phyloP scores from a whole-genome alignment of 2,888 invertebrate species.

The Saturnia pavonia region DNA sequence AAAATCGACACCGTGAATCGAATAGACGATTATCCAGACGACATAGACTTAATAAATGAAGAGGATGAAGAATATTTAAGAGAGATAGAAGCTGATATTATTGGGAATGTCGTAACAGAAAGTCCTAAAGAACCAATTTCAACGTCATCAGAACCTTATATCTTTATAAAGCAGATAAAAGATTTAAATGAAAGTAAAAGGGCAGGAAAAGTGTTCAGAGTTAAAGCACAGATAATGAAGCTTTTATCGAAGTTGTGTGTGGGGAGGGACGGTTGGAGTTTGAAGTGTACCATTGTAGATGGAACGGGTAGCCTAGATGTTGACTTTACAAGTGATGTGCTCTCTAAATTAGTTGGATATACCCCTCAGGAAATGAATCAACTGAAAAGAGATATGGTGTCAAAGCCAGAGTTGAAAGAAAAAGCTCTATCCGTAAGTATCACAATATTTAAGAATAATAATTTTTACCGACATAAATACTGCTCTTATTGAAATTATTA shows the following conservation, averaged over 20 bases:
- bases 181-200: constrained; percentile 53
- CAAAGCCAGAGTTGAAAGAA: constrained; percentile 59
- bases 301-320: constrained; percentile 79
- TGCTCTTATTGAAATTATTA: no score
- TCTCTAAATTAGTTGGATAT: constrained; percentile 75
- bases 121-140: constrained; percentile 32
- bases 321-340: constrained; percentile 80
- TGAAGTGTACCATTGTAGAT: constrained; percentile 82
- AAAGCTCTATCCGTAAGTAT: constrained; percentile 53
- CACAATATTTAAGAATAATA: background rate
- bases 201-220: constrained; percentile 69
- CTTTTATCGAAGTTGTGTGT: constrained; percentile 80
- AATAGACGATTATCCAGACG: constrained; percentile 56
- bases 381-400: constrained; percentile 61
- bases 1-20: constrained; percentile 47
- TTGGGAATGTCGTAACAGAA: constrained; percentile 30
- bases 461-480: no score
- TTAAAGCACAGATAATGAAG: constrained; percentile 81
- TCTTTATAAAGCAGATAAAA: constrained; percentile 72
- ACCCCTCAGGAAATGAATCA: constrained; percentile 72
- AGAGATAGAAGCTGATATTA: constrained; percentile 60
- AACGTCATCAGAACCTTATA: constrained; percentile 60
- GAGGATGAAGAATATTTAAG: constrained; percentile 67
- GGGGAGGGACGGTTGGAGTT: constrained; percentile 76
- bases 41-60: constrained; percentile 51